Conservation (phyloP, 2,888 invertebrate genomes). For the Oscheius onirici region DNA sequence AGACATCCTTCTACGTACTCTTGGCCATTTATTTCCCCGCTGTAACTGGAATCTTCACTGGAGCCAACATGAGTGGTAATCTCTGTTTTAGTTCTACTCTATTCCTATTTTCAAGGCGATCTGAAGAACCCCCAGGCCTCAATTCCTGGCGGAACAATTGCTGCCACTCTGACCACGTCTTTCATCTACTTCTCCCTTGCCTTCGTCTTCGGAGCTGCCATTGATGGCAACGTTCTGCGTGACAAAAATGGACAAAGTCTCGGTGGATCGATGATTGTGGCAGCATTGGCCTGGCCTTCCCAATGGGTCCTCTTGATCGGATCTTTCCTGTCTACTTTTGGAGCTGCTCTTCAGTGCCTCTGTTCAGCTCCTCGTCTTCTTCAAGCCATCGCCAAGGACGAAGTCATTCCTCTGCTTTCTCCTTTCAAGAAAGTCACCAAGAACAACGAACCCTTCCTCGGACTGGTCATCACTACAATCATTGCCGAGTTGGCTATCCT, state of each 20-base stretch:
- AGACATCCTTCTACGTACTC: slow-evolving; percentile 92
- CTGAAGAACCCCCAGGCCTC: slow-evolving; percentile 97
- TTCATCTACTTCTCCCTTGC: slow-evolving; percentile 87
- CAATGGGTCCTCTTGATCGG: slow-evolving; percentile 98
- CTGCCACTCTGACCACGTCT: slow-evolving; percentile 94
- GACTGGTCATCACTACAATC: slow-evolving; percentile 85
- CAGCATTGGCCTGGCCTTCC: slow-evolving; percentile 98
- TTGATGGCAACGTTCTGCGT: slow-evolving; percentile 89
- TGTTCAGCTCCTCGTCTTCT: slow-evolving; percentile 75
- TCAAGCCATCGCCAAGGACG: slow-evolving; percentile 97
- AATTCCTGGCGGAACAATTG: slow-evolving; percentile 96
- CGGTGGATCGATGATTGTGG: slow-evolving; percentile 92
- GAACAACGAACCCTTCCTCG: slow-evolving; percentile 95
- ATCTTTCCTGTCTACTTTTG: slow-evolving; percentile 94
- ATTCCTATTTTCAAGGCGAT: slow-evolving; percentile 75
- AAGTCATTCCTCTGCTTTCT: slow-evolving; percentile 75
- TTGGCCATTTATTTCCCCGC: slow-evolving; percentile 99
- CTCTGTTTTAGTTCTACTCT: not conserved
- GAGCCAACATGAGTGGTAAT: slow-evolving; percentile 89
- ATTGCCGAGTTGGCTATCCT: slow-evolving; percentile 79
- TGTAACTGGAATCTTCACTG: slow-evolving; percentile 98
- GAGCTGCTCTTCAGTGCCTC: slow-evolving; percentile 82
- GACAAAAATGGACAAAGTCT: slow-evolving; percentile 99
- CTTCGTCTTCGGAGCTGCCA: slow-evolving; percentile 86
- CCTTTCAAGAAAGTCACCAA: slow-evolving; percentile 91